phyloP scores from a whole-genome alignment of 92 coral and sea anemone species.

The Epizoanthus scotinus region DNA sequence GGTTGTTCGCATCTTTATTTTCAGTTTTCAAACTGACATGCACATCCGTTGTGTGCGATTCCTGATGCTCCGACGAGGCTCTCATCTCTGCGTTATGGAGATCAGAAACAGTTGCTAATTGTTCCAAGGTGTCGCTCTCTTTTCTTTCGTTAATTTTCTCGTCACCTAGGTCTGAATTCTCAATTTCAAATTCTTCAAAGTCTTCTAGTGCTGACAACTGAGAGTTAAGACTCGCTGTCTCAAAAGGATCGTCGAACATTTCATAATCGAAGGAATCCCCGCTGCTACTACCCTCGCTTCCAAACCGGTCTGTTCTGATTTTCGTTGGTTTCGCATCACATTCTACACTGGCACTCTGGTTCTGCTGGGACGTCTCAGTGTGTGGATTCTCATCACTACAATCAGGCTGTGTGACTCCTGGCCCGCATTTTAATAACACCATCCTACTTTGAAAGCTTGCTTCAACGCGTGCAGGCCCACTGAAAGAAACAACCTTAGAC shows the following conservation, averaged over 20 bases:
- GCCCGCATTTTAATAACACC: background rate
- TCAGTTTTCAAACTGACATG: constrained; percentile 9
- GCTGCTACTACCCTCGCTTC: constrained; percentile 38
- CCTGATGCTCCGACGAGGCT: background rate
- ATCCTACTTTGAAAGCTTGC: background rate
- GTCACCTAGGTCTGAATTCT: background rate
- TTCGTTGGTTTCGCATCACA: background rate
- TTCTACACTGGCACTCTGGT: background rate
- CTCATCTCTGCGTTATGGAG: background rate
- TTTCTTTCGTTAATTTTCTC: background rate
- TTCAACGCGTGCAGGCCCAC: background rate
- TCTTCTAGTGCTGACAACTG: constrained; percentile 39
- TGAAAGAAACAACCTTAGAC: constrained; percentile 6
- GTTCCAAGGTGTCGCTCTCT: background rate
- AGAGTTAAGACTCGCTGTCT: constrained; percentile 33
- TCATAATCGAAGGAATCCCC: constrained; percentile 15
- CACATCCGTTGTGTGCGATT: background rate
- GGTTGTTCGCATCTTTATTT: background rate
- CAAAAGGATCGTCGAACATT: constrained; percentile 16
- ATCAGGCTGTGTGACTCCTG: background rate
- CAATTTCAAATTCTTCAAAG: constrained; percentile 23
- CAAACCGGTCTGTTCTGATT: constrained; percentile 12
- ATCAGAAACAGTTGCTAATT: background rate
- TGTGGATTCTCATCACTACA: background rate
- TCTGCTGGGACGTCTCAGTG: background rate